Evolutionary conservation across 2,113 vertebrate genomes (phyloP).

Genomic region (Heteronetta atricapilla): DNA sequence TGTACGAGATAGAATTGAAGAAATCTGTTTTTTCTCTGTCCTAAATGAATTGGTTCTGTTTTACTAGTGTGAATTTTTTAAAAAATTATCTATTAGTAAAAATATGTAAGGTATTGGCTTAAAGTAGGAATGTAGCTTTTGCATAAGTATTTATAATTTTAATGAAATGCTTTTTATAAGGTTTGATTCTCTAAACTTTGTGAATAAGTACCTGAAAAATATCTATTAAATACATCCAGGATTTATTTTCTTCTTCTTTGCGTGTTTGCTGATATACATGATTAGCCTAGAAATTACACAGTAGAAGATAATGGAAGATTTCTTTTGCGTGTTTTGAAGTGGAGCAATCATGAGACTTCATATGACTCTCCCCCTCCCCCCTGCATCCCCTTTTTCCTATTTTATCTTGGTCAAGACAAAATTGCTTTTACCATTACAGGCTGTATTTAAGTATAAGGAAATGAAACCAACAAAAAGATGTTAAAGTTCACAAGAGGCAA

Average conservation of each 20-base stretch:
- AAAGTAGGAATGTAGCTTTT: background rate
- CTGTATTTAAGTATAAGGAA: background rate
- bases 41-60: background rate
- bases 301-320: background rate
- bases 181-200: background rate
- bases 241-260: background rate
- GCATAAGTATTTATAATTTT: background rate
- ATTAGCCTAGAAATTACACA: background rate
- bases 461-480: background rate
- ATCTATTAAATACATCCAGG: background rate
- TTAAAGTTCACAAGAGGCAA: background rate
- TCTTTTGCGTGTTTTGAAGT: background rate
- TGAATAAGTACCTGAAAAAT: background rate
- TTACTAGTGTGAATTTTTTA: background rate
- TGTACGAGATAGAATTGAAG: background rate
- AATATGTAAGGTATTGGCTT: background rate
- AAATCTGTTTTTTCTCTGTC: background rate
- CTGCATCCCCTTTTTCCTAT: background rate
- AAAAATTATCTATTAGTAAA: background rate
- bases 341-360: background rate
- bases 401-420: background rate
- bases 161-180: background rate
- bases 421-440: background rate
- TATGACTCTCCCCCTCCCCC: background rate
- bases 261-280: accelerated